Evolutionary conservation across 2,888 invertebrate species (phyloP).

Genomic region (Cenopis cana): DNA sequence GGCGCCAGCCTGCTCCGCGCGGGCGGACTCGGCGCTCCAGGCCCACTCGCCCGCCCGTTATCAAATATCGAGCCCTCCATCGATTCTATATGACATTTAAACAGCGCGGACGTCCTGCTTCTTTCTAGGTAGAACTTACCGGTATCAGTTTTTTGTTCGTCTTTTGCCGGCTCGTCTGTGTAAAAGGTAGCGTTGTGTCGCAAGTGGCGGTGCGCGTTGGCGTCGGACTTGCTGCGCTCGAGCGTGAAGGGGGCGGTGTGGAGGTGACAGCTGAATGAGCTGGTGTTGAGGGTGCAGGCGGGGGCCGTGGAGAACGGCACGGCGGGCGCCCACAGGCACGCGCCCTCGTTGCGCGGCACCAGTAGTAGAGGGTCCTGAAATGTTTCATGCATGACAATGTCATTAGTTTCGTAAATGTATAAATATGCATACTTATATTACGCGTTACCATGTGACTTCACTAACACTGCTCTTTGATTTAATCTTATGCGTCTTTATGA

Average conservation of each 20-base stretch:
- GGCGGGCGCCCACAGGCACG: slow-evolving; percentile 78
- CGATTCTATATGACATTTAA: slow-evolving; percentile 61
- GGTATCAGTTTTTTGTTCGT: slow-evolving; percentile 50
- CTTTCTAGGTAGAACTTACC: slow-evolving; percentile 68
- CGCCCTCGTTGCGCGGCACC: slow-evolving; percentile 86
- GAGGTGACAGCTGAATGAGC: slow-evolving; percentile 78
- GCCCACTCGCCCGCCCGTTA: slow-evolving; percentile 69
- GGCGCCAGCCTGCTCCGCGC: slow-evolving; percentile 75
- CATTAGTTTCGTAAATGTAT: neutral
- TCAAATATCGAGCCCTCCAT: slow-evolving; percentile 73
- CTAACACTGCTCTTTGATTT: too few relatives aligned
- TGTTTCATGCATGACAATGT: neutral
- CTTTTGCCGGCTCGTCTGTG: slow-evolving; percentile 57
- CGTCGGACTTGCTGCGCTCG: slow-evolving; percentile 79
- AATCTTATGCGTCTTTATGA: too few relatives aligned
- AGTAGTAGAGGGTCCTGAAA: slow-evolving; percentile 84
- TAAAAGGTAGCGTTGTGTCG: slow-evolving; percentile 73
- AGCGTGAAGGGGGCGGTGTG: slow-evolving; percentile 76
- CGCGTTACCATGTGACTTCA: too few relatives aligned
- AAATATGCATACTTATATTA: too few relatives aligned
- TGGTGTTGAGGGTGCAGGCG: slow-evolving; percentile 73
- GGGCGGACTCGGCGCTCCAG: slow-evolving; percentile 80
- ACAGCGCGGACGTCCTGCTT: slow-evolving; percentile 74
- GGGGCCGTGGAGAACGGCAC: slow-evolving; percentile 76
- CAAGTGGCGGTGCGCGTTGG: slow-evolving; percentile 69